phyloP scores from a whole-genome alignment of 2,113 vertebrate genomes.

The Hyperopisus bebe region DNA sequence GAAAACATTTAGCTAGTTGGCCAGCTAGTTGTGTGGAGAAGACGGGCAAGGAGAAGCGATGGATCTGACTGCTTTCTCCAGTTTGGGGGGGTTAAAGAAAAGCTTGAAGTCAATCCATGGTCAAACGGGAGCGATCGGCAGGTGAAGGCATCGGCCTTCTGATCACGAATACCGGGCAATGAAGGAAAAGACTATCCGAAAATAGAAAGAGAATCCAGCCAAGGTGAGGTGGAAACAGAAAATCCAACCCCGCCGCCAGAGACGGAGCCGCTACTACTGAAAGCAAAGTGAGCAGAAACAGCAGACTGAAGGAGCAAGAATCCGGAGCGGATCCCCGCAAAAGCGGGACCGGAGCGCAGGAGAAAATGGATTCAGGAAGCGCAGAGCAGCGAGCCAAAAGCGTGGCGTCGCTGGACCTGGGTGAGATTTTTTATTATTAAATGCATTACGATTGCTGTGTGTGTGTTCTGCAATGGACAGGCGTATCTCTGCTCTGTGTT shows the following conservation, averaged over 20 bases:
- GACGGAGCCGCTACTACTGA: constrained; percentile 50
- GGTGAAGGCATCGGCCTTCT: constrained; percentile 13
- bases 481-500: not conserved
- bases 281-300: constrained; percentile 47
- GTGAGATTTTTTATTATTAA: not conserved
- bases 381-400: not conserved
- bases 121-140: constrained; percentile 37
- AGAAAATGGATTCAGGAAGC: constrained; percentile 40
- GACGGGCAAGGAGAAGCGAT: constrained; percentile 32
- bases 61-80: constrained; percentile 53
- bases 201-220: constrained; percentile 16
- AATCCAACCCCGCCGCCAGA: constrained; percentile 38
- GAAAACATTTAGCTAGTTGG: constrained; percentile 55
- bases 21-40: not conserved
- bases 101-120: constrained; percentile 62
- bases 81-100: constrained; percentile 47
- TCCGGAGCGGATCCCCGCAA: constrained; percentile 53
- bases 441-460: not conserved
- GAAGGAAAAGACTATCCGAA: not conserved
- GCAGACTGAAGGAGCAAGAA: constrained; percentile 57
- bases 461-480: not conserved
- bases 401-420: not conserved
- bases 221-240: constrained; percentile 20
- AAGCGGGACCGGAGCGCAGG: constrained; percentile 53
- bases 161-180: not conserved